Percentiles rank a stretch among this genome's conserved stretches.
phyloP scores from a whole-genome alignment of 2,113 vertebrate species.

The Cheirogaleus medius region DNA sequence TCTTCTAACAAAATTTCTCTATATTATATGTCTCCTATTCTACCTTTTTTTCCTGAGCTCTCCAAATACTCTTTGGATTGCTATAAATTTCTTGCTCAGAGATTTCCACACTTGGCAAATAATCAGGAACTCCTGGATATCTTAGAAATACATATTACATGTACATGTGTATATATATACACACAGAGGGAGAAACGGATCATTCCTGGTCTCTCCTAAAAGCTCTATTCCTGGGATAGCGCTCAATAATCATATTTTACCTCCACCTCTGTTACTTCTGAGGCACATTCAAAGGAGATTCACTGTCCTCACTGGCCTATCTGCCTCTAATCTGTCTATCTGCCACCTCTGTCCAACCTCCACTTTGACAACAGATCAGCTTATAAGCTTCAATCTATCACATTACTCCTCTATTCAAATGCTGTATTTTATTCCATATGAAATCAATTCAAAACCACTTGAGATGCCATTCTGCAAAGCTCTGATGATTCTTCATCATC shows the following conservation, averaged over 20 bases:
- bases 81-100: neutral
- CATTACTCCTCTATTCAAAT: neutral
- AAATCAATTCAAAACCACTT: neutral
- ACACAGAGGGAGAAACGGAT: neutral
- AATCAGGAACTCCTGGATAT: neutral
- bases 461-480: neutral
- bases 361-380: neutral
- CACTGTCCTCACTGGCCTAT: neutral
- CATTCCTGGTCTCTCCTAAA: neutral
- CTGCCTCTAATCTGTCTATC: neutral
- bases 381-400: neutral
- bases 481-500: neutral
- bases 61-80: neutral
- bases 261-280: neutral
- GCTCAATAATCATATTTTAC: neutral
- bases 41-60: neutral
- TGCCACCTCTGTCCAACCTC: too few species aligned
- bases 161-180: too few species aligned
- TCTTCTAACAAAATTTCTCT: neutral
- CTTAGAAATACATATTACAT: neutral
- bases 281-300: neutral
- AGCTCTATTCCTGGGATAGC: neutral
- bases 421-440: neutral
- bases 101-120: neutral
- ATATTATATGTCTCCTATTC: neutral